phyloP scores from a whole-genome alignment of 2,888 invertebrate genomes.

The Allolobophora icterica region DNA sequence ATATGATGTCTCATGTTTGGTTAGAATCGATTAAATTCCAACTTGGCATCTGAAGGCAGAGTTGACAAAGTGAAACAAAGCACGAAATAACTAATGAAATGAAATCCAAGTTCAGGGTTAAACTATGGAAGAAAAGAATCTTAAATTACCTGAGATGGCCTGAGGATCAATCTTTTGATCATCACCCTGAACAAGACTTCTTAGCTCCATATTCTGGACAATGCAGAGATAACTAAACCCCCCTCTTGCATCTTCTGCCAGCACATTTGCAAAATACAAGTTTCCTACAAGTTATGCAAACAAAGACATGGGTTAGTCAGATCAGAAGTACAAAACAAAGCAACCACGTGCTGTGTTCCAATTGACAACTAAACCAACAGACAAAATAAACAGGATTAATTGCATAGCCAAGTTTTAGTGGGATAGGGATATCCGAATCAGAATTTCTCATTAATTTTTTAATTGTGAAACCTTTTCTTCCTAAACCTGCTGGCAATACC shows the following conservation, averaged over 20 bases:
- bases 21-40: too few species aligned
- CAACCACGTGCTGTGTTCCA: background rate
- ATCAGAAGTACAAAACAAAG: too few species aligned
- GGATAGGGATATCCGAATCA: background rate
- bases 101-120: background rate
- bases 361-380: background rate
- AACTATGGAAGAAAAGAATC: background rate
- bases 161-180: constrained; percentile 45
- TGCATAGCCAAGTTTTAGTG: background rate
- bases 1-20: too few species aligned
- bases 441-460: background rate
- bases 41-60: too few species aligned
- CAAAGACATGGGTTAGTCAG: background rate
- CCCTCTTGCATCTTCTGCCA: constrained; percentile 36
- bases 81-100: too few species aligned
- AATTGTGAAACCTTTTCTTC: background rate
- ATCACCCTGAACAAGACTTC: constrained; percentile 45
- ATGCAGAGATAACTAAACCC: constrained; percentile 41
- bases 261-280: constrained; percentile 42
- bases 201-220: constrained; percentile 38
- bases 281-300: constrained; percentile 38
- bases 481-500: background rate
- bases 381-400: background rate
- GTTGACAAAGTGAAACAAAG: too few species aligned
- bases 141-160: constrained; percentile 18